Percentiles rank a stretch among this genome's conserved stretches.
Conservation (phyloP, 92 coral and sea anemone genomes). For the Palythoa caribaeorum region DNA sequence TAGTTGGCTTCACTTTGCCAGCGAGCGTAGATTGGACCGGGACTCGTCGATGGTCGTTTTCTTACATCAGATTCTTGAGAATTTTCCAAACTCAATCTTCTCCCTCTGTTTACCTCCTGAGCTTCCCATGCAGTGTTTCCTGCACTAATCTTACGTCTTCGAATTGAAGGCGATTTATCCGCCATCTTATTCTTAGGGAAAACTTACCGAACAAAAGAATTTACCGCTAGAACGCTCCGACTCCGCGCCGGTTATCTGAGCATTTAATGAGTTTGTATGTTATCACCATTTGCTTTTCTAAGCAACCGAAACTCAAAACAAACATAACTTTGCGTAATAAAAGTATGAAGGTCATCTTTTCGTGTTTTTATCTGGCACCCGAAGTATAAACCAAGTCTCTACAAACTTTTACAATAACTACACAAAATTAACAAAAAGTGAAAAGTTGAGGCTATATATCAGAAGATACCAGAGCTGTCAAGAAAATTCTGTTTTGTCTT, state of each 20-base stretch:
- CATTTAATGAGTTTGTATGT: background rate
- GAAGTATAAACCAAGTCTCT: no score
- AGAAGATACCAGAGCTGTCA: background rate
- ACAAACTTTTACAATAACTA: no score
- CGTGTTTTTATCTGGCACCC: no score
- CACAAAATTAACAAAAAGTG: no score
- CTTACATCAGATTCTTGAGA: background rate
- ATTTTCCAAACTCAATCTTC: constrained; percentile 2
- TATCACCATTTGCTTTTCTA: constrained; percentile 3
- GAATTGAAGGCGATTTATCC: constrained; percentile 24
- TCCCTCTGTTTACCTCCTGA: background rate
- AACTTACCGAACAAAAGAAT: background rate
- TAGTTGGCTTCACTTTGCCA: constrained; percentile 27
- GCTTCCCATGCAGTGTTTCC: constrained; percentile 8
- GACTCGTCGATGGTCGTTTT: background rate
- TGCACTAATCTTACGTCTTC: constrained; percentile 5
- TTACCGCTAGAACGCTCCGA: background rate
- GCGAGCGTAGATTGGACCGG: background rate
- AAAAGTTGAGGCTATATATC: no score
- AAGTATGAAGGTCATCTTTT: background rate
- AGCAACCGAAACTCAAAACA: constrained; percentile 13
- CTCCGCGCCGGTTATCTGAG: background rate
- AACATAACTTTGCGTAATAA: background rate
- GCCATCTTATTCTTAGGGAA: constrained; percentile 10
- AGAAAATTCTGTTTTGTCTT: background rate